These are phyloP conservation scores for Gymnoscopelus microlampas DNA, from an alignment of 2,797 vertebrate genomes.

Conservation along the genomic window DNA sequence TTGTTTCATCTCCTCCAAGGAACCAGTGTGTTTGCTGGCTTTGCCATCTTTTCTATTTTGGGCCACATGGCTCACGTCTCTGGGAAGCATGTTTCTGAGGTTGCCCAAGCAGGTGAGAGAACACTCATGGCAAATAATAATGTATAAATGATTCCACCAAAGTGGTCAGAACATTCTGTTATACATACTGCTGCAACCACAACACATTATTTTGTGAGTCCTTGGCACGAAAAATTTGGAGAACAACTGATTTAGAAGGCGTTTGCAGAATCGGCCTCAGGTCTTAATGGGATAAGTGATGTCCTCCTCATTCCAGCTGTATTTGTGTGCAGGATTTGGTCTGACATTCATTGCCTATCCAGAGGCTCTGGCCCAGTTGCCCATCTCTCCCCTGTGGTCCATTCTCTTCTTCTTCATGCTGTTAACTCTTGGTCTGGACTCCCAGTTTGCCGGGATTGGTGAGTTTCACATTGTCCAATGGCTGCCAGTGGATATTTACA, in stretches of 20 bases:
- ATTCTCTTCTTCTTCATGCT: slow-evolving; percentile 97
- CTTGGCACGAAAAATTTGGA: too few species aligned
- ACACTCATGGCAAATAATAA: too few species aligned
- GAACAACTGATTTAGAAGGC: too few species aligned
- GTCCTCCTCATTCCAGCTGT: slow-evolving; percentile 6
- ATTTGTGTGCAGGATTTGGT: slow-evolving; percentile 87
- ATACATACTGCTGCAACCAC: too few species aligned
- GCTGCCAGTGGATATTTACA: too few species aligned
- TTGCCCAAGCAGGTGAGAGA: slow-evolving; percentile 89
- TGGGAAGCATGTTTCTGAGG: slow-evolving; percentile 84
- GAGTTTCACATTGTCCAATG: slow-evolving; percentile 49
- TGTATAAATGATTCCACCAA: too few species aligned
- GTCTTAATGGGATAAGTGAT: slow-evolving; percentile 1
- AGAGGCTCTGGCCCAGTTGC: slow-evolving; percentile 90
- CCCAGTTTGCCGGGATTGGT: slow-evolving; percentile 94
- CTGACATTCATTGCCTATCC: slow-evolving; percentile 96
- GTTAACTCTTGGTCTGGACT: slow-evolving; percentile 91
- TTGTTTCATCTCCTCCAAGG: slow-evolving; percentile 43
- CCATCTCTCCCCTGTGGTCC: slow-evolving; percentile 92
- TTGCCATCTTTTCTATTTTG: slow-evolving; percentile 94
- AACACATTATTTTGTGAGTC: too few species aligned
- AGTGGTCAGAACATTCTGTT: too few species aligned
- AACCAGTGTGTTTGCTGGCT: slow-evolving; percentile 93
- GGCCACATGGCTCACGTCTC: slow-evolving; percentile 93
- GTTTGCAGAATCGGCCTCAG: background rate